These are phyloP conservation scores for Odocoileus hemionus DNA, from an alignment of 2,113 vertebrate genomes.

Conservation along the genomic window DNA sequence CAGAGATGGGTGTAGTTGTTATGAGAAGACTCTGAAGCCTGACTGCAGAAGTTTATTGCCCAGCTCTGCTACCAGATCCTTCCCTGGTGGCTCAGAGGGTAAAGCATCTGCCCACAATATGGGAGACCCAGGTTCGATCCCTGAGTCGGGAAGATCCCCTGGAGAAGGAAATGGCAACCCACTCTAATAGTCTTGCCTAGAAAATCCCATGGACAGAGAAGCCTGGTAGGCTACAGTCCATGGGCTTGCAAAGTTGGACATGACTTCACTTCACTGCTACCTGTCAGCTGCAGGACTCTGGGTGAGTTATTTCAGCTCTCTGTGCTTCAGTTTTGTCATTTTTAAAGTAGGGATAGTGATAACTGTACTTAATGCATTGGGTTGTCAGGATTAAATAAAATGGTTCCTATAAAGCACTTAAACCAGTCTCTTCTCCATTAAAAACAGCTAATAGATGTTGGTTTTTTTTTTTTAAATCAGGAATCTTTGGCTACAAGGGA, in stretches of 20 bases:
- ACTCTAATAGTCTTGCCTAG: too few relatives aligned
- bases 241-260: too few relatives aligned
- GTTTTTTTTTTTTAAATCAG: not conserved
- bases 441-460: not conserved
- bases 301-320: conserved; percentile 31
- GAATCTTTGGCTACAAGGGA: not conserved
- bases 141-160: too few relatives aligned
- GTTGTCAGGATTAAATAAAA: conserved; percentile 16
- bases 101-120: too few relatives aligned
- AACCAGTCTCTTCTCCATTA: not conserved
- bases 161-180: too few relatives aligned
- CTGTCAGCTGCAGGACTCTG: not conserved
- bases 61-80: not conserved
- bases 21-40: not conserved
- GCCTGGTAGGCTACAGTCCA: too few relatives aligned
- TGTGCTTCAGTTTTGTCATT: not conserved
- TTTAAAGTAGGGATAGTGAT: conserved; percentile 16
- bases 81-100: too few relatives aligned
- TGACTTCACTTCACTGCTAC: not conserved
- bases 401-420: conserved; percentile 1
- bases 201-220: too few relatives aligned
- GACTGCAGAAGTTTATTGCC: not conserved
- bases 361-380: not conserved
- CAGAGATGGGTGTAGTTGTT: not conserved
- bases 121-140: too few relatives aligned